Conservation (phyloP, 2,888 invertebrate species). For the Mimumesa dahlbomi region DNA sequence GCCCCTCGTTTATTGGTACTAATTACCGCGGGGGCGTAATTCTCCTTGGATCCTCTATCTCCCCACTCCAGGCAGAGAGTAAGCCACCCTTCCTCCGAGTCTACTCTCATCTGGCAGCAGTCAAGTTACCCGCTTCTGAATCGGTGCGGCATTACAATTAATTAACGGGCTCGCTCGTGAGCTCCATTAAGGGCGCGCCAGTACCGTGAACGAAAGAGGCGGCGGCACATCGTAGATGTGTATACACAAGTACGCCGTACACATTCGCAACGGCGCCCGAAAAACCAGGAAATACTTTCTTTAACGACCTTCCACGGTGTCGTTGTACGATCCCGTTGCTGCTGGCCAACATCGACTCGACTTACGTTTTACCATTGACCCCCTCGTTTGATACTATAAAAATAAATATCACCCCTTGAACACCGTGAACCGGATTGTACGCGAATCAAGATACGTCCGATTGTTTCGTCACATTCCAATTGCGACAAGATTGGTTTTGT, state of each 20-base stretch:
- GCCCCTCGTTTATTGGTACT: constrained; percentile 68
- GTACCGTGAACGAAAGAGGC: constrained; percentile 16
- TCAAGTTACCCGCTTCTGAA: constrained; percentile 60
- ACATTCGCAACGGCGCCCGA: no score
- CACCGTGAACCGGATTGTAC: no score
- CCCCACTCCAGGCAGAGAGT: constrained; percentile 7
- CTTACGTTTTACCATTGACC: constrained; percentile 29
- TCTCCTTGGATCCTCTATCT: constrained; percentile 44
- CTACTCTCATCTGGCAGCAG: constrained; percentile 54
- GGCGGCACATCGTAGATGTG: no score
- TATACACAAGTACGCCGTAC: constrained; percentile 13
- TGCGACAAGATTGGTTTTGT: no score
- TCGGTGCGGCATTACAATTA: constrained; percentile 70
- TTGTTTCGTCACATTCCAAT: no score
- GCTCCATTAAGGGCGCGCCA: constrained; percentile 52
- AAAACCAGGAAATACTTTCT: no score
- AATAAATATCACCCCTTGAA: neutral
- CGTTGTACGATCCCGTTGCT: constrained; percentile 8
- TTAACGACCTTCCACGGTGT: constrained; percentile 28
- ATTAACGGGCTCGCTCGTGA: constrained; percentile 62
- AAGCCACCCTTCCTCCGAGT: constrained; percentile 41
- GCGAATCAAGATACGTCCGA: no score
- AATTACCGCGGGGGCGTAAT: constrained; percentile 64
- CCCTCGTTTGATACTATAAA: no score
- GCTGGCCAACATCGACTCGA: neutral